These are phyloP conservation scores for Peromyscus eremicus DNA, from an alignment of 2,797 vertebrate species.

Conservation along the genomic window DNA sequence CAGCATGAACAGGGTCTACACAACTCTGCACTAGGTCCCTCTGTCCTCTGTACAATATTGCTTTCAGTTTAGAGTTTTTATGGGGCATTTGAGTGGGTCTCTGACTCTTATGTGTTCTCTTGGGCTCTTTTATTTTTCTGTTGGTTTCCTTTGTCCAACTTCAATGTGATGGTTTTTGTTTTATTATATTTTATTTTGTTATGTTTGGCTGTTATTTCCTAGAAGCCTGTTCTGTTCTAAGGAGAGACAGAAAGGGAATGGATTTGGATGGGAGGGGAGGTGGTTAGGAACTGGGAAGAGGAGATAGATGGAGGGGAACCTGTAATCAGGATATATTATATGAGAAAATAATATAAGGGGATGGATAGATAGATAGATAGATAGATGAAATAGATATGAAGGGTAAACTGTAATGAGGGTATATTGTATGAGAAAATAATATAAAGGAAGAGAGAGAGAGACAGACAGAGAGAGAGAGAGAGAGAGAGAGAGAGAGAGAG, in stretches of 20 bases:
- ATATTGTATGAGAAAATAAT: not conserved
- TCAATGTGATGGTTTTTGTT: not conserved
- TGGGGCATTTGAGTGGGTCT: not conserved
- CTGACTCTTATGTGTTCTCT: not conserved
- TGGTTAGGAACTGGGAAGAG: no score
- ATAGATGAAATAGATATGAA: no score
- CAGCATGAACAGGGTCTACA: not conserved
- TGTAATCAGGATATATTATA: not conserved
- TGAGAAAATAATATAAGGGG: not conserved
- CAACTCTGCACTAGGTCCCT: not conserved
- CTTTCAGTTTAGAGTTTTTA: not conserved
- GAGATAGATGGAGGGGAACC: not conserved
- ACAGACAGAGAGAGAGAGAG: not conserved
- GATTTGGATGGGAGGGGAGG: not conserved
- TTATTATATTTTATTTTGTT: not conserved
- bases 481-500: not conserved
- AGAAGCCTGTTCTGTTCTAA: not conserved
- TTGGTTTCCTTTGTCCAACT: not conserved
- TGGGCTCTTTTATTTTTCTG: not conserved
- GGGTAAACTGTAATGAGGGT: no score
- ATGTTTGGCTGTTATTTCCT: not conserved
- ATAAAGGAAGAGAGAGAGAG: not conserved
- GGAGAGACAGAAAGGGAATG: not conserved
- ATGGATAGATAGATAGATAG: not conserved
- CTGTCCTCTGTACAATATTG: not conserved